Percentiles rank a stretch among this genome's conserved stretches.
phyloP scores from a whole-genome alignment of 1,140 invertebrate genomes.

The Nylanderia fulva region DNA sequence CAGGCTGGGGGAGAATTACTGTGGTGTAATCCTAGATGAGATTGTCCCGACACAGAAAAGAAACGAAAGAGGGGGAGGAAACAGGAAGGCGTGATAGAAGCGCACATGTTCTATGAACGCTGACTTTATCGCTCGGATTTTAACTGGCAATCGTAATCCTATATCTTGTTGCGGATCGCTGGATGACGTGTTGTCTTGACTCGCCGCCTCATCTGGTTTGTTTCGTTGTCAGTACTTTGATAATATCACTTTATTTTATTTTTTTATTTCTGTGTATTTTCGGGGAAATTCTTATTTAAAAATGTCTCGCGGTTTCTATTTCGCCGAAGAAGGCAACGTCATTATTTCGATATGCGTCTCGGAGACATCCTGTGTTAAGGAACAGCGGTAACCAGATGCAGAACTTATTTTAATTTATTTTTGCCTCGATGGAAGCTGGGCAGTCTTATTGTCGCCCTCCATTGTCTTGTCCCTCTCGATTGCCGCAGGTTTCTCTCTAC shows the following conservation, averaged over 20 bases:
- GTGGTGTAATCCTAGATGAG: conserved; percentile 65
- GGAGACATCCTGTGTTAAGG: neutral
- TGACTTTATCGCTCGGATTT: conserved; percentile 22
- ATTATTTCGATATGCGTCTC: conserved; percentile 4
- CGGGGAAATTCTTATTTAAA: neutral
- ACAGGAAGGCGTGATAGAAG: conserved; percentile 17
- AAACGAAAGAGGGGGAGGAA: neutral
- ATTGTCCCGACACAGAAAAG: conserved; percentile 50
- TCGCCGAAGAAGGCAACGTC: neutral
- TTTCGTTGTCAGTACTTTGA: neutral
- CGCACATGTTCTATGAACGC: conserved; percentile 12
- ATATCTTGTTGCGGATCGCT: conserved; percentile 21
- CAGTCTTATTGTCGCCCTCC: conserved; percentile 78
- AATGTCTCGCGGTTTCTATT: neutral
- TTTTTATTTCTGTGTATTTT: neutral
- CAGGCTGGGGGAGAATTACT: conserved; percentile 58
- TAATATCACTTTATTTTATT: neutral
- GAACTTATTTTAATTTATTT: conserved; percentile 80
- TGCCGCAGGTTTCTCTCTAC: conserved; percentile 25
- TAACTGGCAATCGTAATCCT: neutral
- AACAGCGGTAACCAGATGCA: conserved; percentile 52
- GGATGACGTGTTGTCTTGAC: neutral
- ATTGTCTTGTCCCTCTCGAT: conserved; percentile 80
- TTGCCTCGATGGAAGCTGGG: conserved; percentile 64
- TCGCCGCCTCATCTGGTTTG: conserved; percentile 8